Percentiles rank a stretch among this genome's conserved stretches.
phyloP scores from a whole-genome alignment of 2,888 invertebrate species.

The Tetanocera ferruginea region DNA sequence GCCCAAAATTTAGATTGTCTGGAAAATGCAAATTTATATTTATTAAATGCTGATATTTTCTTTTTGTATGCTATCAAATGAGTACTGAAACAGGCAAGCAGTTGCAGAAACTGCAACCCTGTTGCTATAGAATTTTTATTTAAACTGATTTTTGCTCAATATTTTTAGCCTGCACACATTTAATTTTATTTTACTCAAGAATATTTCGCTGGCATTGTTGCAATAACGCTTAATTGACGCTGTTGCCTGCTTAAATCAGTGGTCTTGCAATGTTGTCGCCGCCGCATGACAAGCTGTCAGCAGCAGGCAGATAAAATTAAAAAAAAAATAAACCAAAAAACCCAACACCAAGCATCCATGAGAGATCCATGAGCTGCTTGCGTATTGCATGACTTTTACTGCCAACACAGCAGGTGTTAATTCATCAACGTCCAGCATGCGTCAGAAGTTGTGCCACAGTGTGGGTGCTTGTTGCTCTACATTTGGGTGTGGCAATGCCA shows the following conservation, averaged over 20 bases:
- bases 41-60: too few species aligned
- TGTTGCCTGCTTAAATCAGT: neutral
- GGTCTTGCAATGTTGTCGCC: neutral
- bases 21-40: too few species aligned
- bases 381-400: neutral
- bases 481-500: neutral
- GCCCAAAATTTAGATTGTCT: too few species aligned
- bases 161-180: neutral
- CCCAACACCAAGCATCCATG: neutral
- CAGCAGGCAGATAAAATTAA: neutral
- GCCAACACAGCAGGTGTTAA: constrained; percentile 29
- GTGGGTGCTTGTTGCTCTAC: neutral
- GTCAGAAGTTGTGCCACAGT: neutral
- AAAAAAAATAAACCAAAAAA: neutral
- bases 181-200: neutral
- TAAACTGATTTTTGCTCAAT: neutral
- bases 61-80: too few species aligned
- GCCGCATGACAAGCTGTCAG: constrained; percentile 21
- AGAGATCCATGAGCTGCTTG: neutral
- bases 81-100: too few species aligned
- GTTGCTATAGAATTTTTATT: too few species aligned
- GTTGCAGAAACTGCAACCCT: too few species aligned
- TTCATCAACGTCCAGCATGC: neutral
- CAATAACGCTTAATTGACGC: neutral
- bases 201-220: neutral